Evolutionary conservation across 1,140 invertebrate genomes (phyloP).

Genomic region (Popillia japonica): DNA sequence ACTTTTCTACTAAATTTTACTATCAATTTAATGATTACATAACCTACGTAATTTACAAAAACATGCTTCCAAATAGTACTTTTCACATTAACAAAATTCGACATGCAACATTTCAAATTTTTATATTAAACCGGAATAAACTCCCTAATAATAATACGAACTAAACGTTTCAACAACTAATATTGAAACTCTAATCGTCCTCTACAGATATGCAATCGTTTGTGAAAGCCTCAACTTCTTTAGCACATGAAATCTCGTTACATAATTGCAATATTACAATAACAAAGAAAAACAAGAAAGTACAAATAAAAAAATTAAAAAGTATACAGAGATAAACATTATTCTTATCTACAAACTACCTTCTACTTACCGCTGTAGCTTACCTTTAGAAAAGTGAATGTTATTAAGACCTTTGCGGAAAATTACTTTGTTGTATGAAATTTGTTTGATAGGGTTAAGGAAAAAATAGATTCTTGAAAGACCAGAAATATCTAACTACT

Average conservation of each 20-base stretch:
- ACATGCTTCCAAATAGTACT: neutral
- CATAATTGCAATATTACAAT: neutral
- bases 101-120: constrained; percentile 12
- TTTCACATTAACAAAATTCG: constrained; percentile 11
- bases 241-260: neutral
- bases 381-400: constrained; percentile 34
- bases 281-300: neutral
- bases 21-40: neutral
- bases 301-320: constrained; percentile 4
- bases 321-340: neutral
- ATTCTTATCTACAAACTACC: constrained; percentile 23
- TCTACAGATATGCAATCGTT: neutral
- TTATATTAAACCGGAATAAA: neutral
- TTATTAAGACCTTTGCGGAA: constrained; percentile 33
- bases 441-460: constrained; percentile 22
- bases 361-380: constrained; percentile 21
- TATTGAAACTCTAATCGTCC: neutral
- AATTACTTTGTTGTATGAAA: constrained; percentile 33
- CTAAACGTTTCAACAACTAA: neutral
- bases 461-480: constrained; percentile 20
- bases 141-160: neutral
- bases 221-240: neutral
- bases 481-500: constrained; percentile 15
- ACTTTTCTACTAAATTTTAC: neutral
- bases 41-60: neutral